phyloP scores from a whole-genome alignment of 2,113 vertebrate genomes.

The Nipponia nippon region DNA sequence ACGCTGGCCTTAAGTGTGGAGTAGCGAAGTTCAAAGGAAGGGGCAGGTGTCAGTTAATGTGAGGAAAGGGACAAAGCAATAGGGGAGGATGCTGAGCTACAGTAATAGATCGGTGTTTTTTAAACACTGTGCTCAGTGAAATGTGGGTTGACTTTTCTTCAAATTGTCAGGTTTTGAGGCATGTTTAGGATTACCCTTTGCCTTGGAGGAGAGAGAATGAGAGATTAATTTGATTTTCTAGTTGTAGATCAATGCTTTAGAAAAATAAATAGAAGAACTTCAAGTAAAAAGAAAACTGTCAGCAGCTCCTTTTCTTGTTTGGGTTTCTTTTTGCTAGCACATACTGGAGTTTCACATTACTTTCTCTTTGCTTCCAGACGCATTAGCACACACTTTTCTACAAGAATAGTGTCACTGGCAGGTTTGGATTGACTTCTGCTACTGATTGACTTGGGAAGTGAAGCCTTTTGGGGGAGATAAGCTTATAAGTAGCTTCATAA shows the following conservation, averaged over 20 bases:
- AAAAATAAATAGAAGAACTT: slow-evolving; percentile 12
- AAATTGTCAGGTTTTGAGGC: background rate
- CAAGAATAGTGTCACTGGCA: slow-evolving; percentile 8
- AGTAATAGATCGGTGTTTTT: background rate
- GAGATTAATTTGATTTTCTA: slow-evolving; percentile 3
- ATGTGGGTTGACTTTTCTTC: background rate
- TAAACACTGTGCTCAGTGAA: background rate
- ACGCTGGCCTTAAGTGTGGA: background rate
- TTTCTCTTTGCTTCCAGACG: background rate
- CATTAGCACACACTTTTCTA: background rate
- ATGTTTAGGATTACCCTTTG: background rate
- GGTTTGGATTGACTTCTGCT: slow-evolving; percentile 46
- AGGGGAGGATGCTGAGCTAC: background rate
- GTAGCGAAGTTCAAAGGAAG: background rate
- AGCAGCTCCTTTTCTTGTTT: background rate
- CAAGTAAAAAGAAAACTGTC: background rate
- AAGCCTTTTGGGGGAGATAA: slow-evolving; percentile 29
- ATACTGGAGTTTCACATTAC: background rate
- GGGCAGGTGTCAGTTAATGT: background rate
- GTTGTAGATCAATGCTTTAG: background rate
- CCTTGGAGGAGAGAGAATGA: background rate
- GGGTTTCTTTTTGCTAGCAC: background rate
- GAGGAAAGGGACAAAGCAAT: background rate
- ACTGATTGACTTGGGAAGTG: slow-evolving; percentile 30
- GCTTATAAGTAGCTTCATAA: slow-evolving; percentile 28